Base-by-base conservation (phyloP, 2,888 invertebrate genomes). In the Vannuccia rotundouncinata region DNA sequence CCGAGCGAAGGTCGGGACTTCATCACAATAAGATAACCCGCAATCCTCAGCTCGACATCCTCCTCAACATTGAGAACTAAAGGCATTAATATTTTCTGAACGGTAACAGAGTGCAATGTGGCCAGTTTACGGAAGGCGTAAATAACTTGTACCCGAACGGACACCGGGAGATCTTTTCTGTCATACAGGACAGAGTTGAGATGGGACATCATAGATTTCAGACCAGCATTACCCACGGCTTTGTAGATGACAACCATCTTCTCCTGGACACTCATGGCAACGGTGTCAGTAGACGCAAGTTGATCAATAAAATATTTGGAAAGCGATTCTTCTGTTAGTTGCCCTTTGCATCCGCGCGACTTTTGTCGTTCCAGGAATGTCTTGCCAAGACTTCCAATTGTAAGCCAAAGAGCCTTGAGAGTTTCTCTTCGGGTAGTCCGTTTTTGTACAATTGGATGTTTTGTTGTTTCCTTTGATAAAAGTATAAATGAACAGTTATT, bases 41-140 rank as follows among this genome's bases (percentile, higher is more conserved):
- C 66, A 22, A 66, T 66, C 2, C 66, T 17, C 25, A 66, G 25
- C 25, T 66, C 66, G 22, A 66, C 66, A 22, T 66, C 66, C 25
- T 66, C 66, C 25, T 66, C 66, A 22, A 66, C 25, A 22, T 66
- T 66, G 2, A 66, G 22, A 66, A 66, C 25, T 13, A 66, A 2
- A 22, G 66, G 66, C 66, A 66, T 66, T 22, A 66, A 66, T 22
- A 66, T 66, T 66, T 66, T 66, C 25, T 66, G 66, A 66, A 66
- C 25, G 25, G 66, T 22, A 66, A 2, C 10, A 2, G 17, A 5
- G 25, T 66, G 25, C 17, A 13, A 2, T 22, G 66, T 2, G 2
- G 66, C 66, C 2, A 66, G 25, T 22, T 66, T 66, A 22, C 66
- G 13, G 22, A 66, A 66, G 17, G 66, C 66, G 25, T 66, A 66